These are phyloP conservation scores for Potamilus streckersoni DNA, from an alignment of 1,140 invertebrate genomes.

Conservation along the genomic window DNA sequence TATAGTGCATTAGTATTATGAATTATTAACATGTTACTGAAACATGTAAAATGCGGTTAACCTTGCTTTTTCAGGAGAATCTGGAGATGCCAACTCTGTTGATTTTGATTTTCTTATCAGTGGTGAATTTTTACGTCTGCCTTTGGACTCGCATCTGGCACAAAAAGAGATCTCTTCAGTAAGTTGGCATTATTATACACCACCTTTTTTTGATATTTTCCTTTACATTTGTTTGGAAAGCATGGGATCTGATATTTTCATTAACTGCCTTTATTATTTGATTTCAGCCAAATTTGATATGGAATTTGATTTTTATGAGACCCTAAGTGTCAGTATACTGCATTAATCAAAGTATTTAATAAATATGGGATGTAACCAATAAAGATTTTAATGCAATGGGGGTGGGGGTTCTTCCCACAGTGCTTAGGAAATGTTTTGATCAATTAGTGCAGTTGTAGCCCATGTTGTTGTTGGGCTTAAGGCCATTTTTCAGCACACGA, in stretches of 20 bases:
- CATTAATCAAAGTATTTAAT: not conserved
- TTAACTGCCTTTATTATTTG: not conserved
- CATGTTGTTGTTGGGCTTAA: too few relatives aligned
- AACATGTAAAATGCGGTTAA: not conserved
- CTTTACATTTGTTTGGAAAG: not conserved
- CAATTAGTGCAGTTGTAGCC: too few relatives aligned
- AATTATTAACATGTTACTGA: not conserved
- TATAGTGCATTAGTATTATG: not conserved
- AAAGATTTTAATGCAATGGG: not conserved
- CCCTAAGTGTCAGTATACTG: not conserved
- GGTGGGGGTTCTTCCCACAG: not conserved
- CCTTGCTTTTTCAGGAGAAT: slow-evolving; percentile 29
- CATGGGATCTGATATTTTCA: too few relatives aligned
- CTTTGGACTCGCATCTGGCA: slow-evolving; percentile 70
- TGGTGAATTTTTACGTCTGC: slow-evolving; percentile 81
- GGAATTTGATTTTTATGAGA: not conserved
- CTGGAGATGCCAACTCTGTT: slow-evolving; percentile 63
- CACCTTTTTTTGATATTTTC: not conserved
- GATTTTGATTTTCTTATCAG: slow-evolving; percentile 92
- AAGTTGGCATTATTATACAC: slow-evolving; percentile 26
- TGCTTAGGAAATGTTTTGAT: too few relatives aligned
- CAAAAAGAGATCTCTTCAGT: slow-evolving; percentile 63
- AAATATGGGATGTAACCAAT: not conserved
- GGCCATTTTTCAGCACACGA: too few relatives aligned
- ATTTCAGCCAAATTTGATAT: not conserved